Conservation (phyloP, 2,113 vertebrate genomes). For the Eidolon helvum region DNA sequence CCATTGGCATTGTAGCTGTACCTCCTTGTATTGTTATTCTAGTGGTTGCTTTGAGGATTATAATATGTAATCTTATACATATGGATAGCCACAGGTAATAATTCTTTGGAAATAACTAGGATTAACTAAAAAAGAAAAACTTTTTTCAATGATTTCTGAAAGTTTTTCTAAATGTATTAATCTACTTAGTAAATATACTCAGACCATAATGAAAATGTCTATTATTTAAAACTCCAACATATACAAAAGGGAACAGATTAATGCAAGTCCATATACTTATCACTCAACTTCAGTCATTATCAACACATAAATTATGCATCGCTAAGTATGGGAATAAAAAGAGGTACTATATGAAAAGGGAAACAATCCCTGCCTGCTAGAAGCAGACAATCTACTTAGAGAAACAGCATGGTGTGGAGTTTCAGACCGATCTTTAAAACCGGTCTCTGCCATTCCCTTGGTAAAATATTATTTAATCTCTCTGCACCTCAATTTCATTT, state of each 20-base stretch:
- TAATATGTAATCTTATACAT: not conserved
- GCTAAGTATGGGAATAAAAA: not conserved
- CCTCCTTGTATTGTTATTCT: not conserved
- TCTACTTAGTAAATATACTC: not conserved
- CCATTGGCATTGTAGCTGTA: not conserved
- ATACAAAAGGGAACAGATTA: not conserved
- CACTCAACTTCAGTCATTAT: not conserved
- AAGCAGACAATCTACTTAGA: not conserved
- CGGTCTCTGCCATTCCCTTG: not conserved
- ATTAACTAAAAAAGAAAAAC: not conserved
- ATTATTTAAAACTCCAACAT: not conserved
- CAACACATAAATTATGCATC: not conserved
- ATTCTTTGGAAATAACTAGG: not conserved
- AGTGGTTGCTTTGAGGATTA: not conserved
- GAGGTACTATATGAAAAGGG: not conserved
- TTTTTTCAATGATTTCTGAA: not conserved
- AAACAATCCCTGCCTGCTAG: not conserved
- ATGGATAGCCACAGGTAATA: not conserved
- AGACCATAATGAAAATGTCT: not conserved
- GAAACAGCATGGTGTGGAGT: not conserved
- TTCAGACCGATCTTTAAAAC: not conserved
- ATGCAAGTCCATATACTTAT: not conserved
- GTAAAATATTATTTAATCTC: not conserved
- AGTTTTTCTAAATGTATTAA: not conserved
- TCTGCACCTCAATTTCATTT: not conserved